phyloP scores from a whole-genome alignment of 2,888 invertebrate genomes.

The Aporophyla nigra region DNA sequence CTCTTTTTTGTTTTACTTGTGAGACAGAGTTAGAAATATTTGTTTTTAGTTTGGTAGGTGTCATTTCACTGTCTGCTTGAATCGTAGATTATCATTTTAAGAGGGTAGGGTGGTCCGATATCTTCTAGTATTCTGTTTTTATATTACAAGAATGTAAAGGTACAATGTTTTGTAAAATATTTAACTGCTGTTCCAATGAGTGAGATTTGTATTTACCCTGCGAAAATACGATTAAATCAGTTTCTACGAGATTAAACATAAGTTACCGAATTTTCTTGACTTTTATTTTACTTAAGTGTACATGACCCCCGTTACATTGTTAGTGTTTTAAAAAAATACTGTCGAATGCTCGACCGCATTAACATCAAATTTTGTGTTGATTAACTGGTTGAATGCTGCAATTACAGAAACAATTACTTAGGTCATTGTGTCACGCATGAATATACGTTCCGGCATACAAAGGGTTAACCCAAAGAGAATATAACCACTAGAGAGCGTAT shows the following conservation, averaged over 20 bases:
- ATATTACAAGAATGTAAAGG: constrained; percentile 44
- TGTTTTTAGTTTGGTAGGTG: neutral
- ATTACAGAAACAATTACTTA: too few species aligned
- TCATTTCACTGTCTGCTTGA: neutral
- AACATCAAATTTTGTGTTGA: neutral
- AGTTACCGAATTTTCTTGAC: constrained; percentile 63
- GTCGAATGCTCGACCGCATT: neutral
- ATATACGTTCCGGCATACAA: too few species aligned
- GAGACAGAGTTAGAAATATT: neutral
- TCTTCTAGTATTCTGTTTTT: constrained; percentile 19
- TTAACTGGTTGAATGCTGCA: too few species aligned
- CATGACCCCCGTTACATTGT: neutral
- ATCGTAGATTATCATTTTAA: constrained; percentile 28
- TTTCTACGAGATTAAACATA: constrained; percentile 67
- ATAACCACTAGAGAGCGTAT: too few species aligned
- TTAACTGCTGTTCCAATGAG: constrained; percentile 39
- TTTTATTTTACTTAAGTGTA: constrained; percentile 48
- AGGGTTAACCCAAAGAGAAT: too few species aligned
- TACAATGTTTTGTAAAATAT: constrained; percentile 50
- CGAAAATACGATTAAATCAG: constrained; percentile 56
- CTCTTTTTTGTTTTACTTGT: neutral
- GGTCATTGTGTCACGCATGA: too few species aligned
- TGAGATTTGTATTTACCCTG: constrained; percentile 47
- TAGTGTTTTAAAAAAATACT: neutral
- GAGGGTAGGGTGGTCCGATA: neutral